Percentiles rank a stretch among this genome's conserved stretches.
These are phyloP conservation scores for Vollenhovia emeryi DNA, from an alignment of 1,140 invertebrate genomes.

Conservation along the genomic window DNA sequence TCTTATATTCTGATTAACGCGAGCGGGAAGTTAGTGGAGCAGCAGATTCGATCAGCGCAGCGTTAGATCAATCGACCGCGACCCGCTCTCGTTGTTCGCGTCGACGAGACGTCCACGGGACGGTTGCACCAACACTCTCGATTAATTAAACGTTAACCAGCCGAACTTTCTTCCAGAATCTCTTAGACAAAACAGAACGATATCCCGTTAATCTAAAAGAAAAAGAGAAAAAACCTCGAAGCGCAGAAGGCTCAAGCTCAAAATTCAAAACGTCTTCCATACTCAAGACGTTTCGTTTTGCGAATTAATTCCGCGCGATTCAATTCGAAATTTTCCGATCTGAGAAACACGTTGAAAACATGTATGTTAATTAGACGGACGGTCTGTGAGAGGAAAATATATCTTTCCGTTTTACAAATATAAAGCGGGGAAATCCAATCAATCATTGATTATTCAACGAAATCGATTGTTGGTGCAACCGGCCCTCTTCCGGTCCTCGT, in stretches of 20 bases:
- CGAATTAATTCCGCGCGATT: neutral
- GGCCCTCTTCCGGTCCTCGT: neutral
- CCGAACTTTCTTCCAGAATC: neutral
- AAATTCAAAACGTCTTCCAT: too few species aligned
- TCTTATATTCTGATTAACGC: slow-evolving; percentile 6
- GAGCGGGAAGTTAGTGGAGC: slow-evolving; percentile 9
- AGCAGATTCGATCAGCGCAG: neutral
- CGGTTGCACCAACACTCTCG: slow-evolving; percentile 20
- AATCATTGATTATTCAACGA: neutral
- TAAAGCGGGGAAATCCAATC: neutral
- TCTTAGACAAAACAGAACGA: neutral
- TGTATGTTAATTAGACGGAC: neutral
- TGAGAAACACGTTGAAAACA: neutral
- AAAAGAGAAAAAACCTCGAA: neutral
- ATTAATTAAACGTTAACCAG: neutral
- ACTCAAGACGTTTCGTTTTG: too few species aligned
- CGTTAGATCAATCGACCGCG: slow-evolving; percentile 4
- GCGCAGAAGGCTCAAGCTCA: neutral
- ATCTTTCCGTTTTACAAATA: neutral
- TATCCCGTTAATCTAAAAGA: neutral
- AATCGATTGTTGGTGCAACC: slow-evolving; percentile 7
- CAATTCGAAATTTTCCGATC: neutral
- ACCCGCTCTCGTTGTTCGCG: neutral
- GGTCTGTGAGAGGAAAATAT: neutral
- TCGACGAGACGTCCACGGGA: neutral